Percentiles rank a stretch among this genome's conserved stretches.
Evolutionary conservation across 2,113 vertebrate genomes (phyloP).

Genomic region (Rhinichthys klamathensis): DNA sequence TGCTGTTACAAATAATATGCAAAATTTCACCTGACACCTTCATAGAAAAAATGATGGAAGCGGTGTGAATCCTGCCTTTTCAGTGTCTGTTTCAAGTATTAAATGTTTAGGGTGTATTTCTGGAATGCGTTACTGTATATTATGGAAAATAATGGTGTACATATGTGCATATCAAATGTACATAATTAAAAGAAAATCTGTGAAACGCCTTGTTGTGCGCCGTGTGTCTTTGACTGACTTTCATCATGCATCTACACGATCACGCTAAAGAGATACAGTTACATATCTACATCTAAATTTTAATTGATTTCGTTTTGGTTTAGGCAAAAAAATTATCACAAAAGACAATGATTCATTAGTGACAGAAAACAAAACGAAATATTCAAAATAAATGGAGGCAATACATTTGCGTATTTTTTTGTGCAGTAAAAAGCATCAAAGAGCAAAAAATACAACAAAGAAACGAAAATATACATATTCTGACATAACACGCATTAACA

Average conservation of each 20-base stretch:
- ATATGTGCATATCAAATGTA: conserved; percentile 78
- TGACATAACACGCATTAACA: neutral
- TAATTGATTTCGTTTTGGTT: neutral
- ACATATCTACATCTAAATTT: neutral
- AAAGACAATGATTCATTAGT: neutral
- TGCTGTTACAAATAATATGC: conserved; percentile 82
- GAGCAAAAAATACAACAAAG: neutral
- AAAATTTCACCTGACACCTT: conserved; percentile 70
- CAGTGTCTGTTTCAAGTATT: conserved; percentile 62
- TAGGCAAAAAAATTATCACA: neutral
- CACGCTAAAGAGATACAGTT: neutral
- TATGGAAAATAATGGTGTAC: conserved; percentile 66
- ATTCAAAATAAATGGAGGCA: neutral
- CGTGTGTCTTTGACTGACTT: conserved; percentile 4
- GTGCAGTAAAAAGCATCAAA: neutral
- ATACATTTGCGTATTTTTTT: neutral
- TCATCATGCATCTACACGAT: neutral
- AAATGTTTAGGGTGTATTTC: conserved; percentile 64
- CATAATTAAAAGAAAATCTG: conserved; percentile 75
- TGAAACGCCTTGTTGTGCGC: conserved; percentile 40
- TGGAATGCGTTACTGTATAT: conserved; percentile 74
- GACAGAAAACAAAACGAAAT: neutral
- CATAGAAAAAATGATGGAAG: conserved; percentile 48
- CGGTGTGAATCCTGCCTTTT: conserved; percentile 58
- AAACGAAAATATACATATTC: neutral